A percentile compares a stretch with the other conserved stretches of the same genome.
Conservation (phyloP, 2,888 invertebrate species). For the Pammene fasciana region DNA sequence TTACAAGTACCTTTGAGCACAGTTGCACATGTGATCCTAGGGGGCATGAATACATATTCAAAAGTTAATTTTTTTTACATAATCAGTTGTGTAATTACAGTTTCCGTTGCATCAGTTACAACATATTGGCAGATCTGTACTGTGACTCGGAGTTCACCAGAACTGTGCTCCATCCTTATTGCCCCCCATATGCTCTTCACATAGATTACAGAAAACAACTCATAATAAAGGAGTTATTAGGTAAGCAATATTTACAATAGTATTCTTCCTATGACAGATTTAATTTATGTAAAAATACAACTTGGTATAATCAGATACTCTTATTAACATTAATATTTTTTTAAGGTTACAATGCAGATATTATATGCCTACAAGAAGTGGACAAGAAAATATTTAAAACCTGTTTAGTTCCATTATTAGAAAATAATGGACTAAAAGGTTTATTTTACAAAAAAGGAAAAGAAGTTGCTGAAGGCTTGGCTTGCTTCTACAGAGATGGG, state of each 20-base stretch:
- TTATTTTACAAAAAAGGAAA: slow-evolving; percentile 88
- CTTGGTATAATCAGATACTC: background rate
- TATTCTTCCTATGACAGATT: background rate
- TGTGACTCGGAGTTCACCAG: slow-evolving; percentile 92
- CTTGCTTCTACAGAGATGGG: slow-evolving; percentile 88
- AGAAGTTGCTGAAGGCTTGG: slow-evolving; percentile 90
- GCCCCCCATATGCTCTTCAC: slow-evolving; percentile 90
- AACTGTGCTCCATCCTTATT: slow-evolving; percentile 90
- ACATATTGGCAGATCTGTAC: slow-evolving; percentile 95
- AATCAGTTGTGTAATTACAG: slow-evolving; percentile 65
- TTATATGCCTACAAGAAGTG: slow-evolving; percentile 97
- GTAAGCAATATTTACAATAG: slow-evolving; percentile 66
- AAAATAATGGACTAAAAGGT: slow-evolving; percentile 81
- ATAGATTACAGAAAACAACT: slow-evolving; percentile 95
- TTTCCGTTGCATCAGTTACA: slow-evolving; percentile 93
- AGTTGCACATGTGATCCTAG: too few species aligned
- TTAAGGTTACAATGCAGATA: slow-evolving; percentile 93
- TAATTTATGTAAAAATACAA: background rate
- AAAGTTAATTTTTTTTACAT: slow-evolving; percentile 4
- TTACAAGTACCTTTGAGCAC: too few species aligned
- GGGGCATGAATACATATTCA: background rate
- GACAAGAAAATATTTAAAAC: slow-evolving; percentile 89
- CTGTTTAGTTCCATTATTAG: slow-evolving; percentile 86
- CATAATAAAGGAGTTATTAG: slow-evolving; percentile 90
- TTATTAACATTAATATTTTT: background rate